A percentile compares a stretch with the other conserved stretches of the same genome.
Evolutionary conservation across 2,888 invertebrate species (phyloP).

Genomic region (Hedya salicella): DNA sequence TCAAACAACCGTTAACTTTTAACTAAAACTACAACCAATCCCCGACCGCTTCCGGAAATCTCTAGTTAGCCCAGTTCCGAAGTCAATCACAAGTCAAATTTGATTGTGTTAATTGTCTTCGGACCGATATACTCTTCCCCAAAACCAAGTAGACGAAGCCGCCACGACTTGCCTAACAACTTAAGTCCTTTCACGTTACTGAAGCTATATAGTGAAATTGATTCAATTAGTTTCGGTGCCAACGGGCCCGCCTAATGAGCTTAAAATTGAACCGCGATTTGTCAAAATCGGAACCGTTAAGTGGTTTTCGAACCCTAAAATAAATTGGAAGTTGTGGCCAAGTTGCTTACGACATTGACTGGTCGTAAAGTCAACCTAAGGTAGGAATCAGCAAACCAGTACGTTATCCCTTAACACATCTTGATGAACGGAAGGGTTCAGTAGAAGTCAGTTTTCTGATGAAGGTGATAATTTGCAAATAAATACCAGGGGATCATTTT

Average conservation of each 20-base stretch:
- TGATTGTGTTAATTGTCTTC: conserved; percentile 34
- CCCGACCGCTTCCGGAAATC: conserved; percentile 9
- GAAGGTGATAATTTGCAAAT: too few species aligned
- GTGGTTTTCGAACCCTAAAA: not conserved
- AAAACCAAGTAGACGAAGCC: not conserved
- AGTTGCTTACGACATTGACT: not conserved
- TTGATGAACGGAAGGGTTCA: too few species aligned
- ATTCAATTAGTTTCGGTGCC: conserved; percentile 22
- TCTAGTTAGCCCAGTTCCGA: conserved; percentile 20
- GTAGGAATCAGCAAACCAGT: too few species aligned
- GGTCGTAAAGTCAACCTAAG: not conserved
- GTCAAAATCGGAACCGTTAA: conserved; percentile 18
- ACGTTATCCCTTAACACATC: too few species aligned
- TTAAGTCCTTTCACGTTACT: not conserved
- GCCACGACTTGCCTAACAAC: not conserved
- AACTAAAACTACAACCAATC: conserved; percentile 17
- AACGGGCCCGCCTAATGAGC: conserved; percentile 5
- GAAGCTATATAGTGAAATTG: conserved; percentile 9
- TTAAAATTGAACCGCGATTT: conserved; percentile 21
- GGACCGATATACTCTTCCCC: not conserved
- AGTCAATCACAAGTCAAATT: conserved; percentile 34
- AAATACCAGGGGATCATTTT: too few species aligned
- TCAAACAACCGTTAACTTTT: conserved; percentile 3
- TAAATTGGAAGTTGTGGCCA: not conserved
- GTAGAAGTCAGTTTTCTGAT: too few species aligned